Evolutionary conservation across 2,797 vertebrate species (phyloP).

Genomic region (Knipowitschia caucasica): DNA sequence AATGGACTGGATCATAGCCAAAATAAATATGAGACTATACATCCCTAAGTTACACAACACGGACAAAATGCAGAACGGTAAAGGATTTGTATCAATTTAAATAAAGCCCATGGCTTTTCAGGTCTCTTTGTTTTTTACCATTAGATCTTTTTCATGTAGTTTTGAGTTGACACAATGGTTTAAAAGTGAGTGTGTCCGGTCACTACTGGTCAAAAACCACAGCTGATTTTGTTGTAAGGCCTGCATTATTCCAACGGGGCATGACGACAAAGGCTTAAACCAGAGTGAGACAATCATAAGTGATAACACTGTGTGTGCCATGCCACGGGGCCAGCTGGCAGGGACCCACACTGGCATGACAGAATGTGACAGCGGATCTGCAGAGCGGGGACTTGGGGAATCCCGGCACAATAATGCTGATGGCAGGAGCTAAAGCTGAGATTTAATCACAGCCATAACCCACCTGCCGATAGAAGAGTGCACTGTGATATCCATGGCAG

Average conservation of each 20-base stretch:
- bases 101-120: too few species aligned
- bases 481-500: slow-evolving; percentile 69
- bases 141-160: too few species aligned
- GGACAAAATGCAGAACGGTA: too few species aligned
- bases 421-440: slow-evolving; percentile 73
- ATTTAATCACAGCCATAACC: slow-evolving; percentile 79
- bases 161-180: too few species aligned
- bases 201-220: neutral
- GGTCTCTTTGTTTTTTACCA: too few species aligned
- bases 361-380: slow-evolving; percentile 80
- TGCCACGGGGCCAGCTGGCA: slow-evolving; percentile 73
- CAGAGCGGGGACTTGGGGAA: slow-evolving; percentile 74
- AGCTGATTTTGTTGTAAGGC: neutral
- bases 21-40: too few species aligned
- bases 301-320: slow-evolving; percentile 50
- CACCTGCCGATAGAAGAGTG: slow-evolving; percentile 80
- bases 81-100: too few species aligned
- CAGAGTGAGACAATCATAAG: slow-evolving; percentile 20
- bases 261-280: slow-evolving; percentile 46
- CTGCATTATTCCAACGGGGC: slow-evolving; percentile 25
- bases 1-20: too few species aligned
- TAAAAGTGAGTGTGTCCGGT: neutral
- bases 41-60: too few species aligned
- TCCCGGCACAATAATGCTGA: slow-evolving; percentile 80
- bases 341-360: slow-evolving; percentile 73